These are phyloP conservation scores for Lithophane leautieri DNA, from an alignment of 2,888 invertebrate species.

Conservation along the genomic window DNA sequence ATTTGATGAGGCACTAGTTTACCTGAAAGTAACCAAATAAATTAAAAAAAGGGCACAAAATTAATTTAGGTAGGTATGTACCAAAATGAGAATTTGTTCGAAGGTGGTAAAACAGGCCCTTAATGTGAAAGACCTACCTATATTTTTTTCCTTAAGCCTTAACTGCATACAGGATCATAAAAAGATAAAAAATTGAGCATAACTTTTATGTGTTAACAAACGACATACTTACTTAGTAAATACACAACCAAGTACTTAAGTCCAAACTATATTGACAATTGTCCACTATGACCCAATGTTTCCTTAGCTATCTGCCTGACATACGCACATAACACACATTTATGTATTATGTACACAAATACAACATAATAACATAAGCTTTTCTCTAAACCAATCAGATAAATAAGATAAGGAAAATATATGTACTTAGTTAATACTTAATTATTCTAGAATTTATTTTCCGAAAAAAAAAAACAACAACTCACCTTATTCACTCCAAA, in stretches of 20 bases:
- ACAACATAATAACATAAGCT: too few relatives aligned
- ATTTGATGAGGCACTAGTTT: too few relatives aligned
- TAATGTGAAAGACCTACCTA: too few relatives aligned
- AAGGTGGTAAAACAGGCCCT: too few relatives aligned
- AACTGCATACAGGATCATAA: neutral
- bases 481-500: constrained; percentile 28
- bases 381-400: neutral
- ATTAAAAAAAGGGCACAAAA: too few relatives aligned
- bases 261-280: constrained; percentile 14
- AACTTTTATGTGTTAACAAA: constrained; percentile 9
- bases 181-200: neutral
- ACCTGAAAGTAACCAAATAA: too few relatives aligned
- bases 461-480: neutral
- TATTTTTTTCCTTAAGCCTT: too few relatives aligned
- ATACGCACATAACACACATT: neutral
- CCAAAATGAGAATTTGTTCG: too few relatives aligned
- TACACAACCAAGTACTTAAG: constrained; percentile 5
- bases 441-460: too few relatives aligned
- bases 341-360: too few relatives aligned
- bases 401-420: neutral
- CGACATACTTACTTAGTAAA: neutral
- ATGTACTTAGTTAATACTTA: too few relatives aligned
- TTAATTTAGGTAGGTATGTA: too few relatives aligned
- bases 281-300: neutral
- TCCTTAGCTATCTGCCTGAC: constrained; percentile 21